Base-by-base conservation (phyloP, 2,888 invertebrate species). In the Cyrtodaria siliqua region DNA sequence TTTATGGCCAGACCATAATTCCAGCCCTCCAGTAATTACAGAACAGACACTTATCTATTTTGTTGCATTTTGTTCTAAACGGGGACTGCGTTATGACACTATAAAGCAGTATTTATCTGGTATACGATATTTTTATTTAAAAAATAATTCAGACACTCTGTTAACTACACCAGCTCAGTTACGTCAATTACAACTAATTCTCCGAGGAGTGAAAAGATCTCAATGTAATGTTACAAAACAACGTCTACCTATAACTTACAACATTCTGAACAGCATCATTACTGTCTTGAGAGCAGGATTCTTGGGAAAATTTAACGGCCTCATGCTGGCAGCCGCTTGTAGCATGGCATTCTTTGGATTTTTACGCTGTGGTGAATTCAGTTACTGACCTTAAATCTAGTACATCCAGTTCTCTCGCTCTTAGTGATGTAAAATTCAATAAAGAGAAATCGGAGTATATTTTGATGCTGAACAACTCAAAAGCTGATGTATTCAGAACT, bases 1-100 rank as follows among this genome's bases (percentile, higher is more conserved):
- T 16, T 44, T 44, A 44, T 44, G 6, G 44, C 44, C 44, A 44
- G 44, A 44, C n/a, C 16, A 44, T 44, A 44, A 44, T 44, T 16
- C 6, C 16, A 4, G 16, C n/a, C 44, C 44, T 4, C 44, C 44
- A 44, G 8, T 3, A 9, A 16, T 44, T 6, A 9, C 6, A 9
- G 44, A 44, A 44, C 44, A 44, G 16, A 44, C 44, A 44, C 16
- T 44, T 4, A 44, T 44, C 3, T 44, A 44, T 16, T 44, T 44
- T 44, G 44, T 44, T 20, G 44, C 44, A 9, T 44, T 44, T 16
- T 44, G 44, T 44, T 16, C 44, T 9, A 44, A 44, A n/a, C n/a
- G 44, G 16, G n/a, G 44, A 44, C 16, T 44, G 20, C 44, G 44
- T 44, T 16, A 44, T 44, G 44, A 44, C 44, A 44, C 44, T 18